phyloP scores from a whole-genome alignment of 2,888 invertebrate genomes.

The Rhimphoctona megacephalus region DNA sequence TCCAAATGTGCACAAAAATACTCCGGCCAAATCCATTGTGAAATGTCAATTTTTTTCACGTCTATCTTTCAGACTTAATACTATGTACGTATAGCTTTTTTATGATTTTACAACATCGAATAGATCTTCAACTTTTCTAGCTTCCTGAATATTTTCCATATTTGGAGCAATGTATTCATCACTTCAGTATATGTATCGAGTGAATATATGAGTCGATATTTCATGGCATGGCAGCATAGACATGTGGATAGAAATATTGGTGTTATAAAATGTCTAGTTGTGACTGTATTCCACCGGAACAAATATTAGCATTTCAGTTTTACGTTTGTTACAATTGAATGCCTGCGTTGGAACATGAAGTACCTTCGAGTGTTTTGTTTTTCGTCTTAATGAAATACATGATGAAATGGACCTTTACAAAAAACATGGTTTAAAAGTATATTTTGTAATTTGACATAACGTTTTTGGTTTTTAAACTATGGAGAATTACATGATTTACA shows the following conservation, averaged over 20 bases:
- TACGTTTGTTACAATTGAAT: neutral
- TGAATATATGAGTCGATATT: slow-evolving; percentile 23
- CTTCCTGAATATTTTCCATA: slow-evolving; percentile 34
- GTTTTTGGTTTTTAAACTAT: too few relatives aligned
- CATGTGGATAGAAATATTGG: neutral
- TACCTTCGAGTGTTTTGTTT: neutral
- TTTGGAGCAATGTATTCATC: slow-evolving; percentile 8
- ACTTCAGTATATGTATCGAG: neutral
- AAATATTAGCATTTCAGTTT: neutral
- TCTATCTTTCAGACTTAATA: slow-evolving; percentile 17
- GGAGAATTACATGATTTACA: too few relatives aligned
- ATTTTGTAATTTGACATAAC: neutral
- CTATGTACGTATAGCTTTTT: neutral
- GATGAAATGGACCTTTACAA: neutral
- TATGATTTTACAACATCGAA: slow-evolving; percentile 9
- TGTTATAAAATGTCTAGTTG: slow-evolving; percentile 11
- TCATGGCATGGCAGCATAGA: neutral
- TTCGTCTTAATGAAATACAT: neutral
- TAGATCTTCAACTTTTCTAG: slow-evolving; percentile 16
- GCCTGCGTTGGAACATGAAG: neutral
- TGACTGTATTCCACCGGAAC: neutral
- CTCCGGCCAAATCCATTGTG: neutral
- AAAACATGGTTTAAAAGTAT: neutral
- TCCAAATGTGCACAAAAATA: slow-evolving; percentile 24
- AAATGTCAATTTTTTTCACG: slow-evolving; percentile 1